Base-by-base conservation (phyloP, 2,888 invertebrate species). In the Scrobipalpa atriplicella region DNA sequence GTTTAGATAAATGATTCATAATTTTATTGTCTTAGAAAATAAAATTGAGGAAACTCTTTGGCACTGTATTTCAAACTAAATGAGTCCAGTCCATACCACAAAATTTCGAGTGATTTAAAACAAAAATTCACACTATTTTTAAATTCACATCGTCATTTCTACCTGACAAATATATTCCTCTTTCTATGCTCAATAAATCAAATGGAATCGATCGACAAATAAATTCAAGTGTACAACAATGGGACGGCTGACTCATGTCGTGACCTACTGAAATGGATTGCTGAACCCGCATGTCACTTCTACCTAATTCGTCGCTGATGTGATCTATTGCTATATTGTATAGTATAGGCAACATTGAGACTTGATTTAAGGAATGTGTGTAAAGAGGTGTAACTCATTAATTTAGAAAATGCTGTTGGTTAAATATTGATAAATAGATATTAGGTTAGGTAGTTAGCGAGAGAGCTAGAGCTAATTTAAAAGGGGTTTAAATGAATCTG, bases 231-330 rank as follows among this genome's bases (percentile, higher is more conserved):
- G 21, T 56, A 13, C n/a, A n/a, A 56, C 56, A 56, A 56, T 29
- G 13, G 29, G 13, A 29, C 29, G 16, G 38, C 21, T 58, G 58
- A 58, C 36, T 58, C 58, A 58, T 10, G 38, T 1, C 38, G 8
- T n/a, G 58, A 58, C 58, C 58, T 58, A 58, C 58, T 58, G 58
- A 58, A 38, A 58, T 58, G 38, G 58, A 38, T 19, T 29, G 56
- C 36, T 56, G 56, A 56, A 36, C 38, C 38, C 36, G 16, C n/a
- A 9, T 36, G 10, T 2, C 58, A 29, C 16, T 58, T 58, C 58
- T 29, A 16, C 29, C 36, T 36, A 58, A 58, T 38, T 58, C 16
- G 29, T 58, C 5, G 58, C 54, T n/a, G 47, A 47, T 47, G 47
- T 38, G 58, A 38, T 58, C 29, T 58, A 58, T 58, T 58, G 29